Evolutionary conservation across 2,113 vertebrate species (phyloP).

Genomic region (Odobenus rosmarus): DNA sequence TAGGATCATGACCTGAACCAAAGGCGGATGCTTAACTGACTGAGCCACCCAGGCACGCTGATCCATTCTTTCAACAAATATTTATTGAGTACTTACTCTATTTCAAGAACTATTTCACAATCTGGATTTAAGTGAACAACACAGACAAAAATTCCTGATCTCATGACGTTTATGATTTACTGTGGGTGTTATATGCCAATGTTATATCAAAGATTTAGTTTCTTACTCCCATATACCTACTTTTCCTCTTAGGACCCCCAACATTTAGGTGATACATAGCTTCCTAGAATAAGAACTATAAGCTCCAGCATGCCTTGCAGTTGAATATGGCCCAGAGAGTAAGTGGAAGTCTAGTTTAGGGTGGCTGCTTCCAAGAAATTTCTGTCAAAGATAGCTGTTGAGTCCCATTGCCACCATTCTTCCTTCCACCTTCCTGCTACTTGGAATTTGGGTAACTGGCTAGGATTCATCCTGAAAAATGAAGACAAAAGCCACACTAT

Average conservation of each 20-base stretch:
- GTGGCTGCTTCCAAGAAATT: neutral
- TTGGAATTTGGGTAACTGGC: neutral
- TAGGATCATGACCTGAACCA: neutral
- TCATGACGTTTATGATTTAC: neutral
- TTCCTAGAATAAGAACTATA: neutral
- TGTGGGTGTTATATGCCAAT: rapidly evolving
- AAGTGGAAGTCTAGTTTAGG: neutral
- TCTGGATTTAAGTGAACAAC: neutral
- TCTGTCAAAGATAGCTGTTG: neutral
- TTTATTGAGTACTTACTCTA: neutral
- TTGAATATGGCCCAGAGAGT: neutral
- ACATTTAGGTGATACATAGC: neutral
- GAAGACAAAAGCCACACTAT: neutral
- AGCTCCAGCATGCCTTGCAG: neutral
- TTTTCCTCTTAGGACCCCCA: neutral
- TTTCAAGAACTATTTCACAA: constrained; percentile 27
- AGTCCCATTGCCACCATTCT: neutral
- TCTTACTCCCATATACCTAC: neutral
- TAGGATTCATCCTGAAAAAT: neutral
- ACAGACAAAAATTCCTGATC: neutral
- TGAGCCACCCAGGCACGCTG: neutral
- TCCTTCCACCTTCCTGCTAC: neutral
- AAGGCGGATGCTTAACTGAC: neutral
- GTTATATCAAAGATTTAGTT: neutral
- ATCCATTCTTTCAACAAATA: constrained; percentile 4